Evolutionary conservation across 2,888 invertebrate species (phyloP), one percentile per base, ranked within the genome.

Genomic region (Cephus nigrinus): DNA sequence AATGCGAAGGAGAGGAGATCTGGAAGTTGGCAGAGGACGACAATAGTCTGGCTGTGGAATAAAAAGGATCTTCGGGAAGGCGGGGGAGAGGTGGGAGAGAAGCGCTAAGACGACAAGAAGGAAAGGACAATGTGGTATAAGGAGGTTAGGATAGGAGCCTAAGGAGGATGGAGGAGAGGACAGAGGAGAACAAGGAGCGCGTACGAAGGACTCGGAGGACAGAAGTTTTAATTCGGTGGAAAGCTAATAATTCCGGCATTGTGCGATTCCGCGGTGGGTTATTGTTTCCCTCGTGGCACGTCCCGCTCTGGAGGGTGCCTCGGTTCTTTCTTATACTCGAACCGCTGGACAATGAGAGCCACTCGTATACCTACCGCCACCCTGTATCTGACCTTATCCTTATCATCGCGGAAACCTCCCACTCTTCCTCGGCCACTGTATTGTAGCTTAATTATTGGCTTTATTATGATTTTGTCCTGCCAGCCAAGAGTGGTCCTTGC

Each of bases 201-300:
- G 71, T 71, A 32, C 12, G 40, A 33, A 15, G 23, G 23, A 33
- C 73, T 75, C 78, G 80, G 79, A 78, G 80, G 81, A 84, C 85
- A 82, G 82, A 81, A 84, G 81, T 90, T 89, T 89, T 90, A 89
- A 90, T 90, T 89, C 87, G 86, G 85, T 84, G 86, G 83, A 88
- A 89, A 90, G 87, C 90, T 90, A 90, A 90, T 90, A 90, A 90
- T 89, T 89, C 88, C 86, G 82, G 86, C 86, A 90, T 90, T 90
- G 89, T 90, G 86, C 84, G 85, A 87, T 87, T 84, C 85, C 86
- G 82, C 81, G 80, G 83, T 82, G 82, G 55, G 86, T 89, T 88
- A 90, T 90, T 90, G 90, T 90, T 90, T 90, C 88, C 89, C 86
- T 85, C 78, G 80, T 78, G 73, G 77, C 76, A 75, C 81, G 82